phyloP scores from a whole-genome alignment of 2,113 vertebrate genomes.

The Pica pica region DNA sequence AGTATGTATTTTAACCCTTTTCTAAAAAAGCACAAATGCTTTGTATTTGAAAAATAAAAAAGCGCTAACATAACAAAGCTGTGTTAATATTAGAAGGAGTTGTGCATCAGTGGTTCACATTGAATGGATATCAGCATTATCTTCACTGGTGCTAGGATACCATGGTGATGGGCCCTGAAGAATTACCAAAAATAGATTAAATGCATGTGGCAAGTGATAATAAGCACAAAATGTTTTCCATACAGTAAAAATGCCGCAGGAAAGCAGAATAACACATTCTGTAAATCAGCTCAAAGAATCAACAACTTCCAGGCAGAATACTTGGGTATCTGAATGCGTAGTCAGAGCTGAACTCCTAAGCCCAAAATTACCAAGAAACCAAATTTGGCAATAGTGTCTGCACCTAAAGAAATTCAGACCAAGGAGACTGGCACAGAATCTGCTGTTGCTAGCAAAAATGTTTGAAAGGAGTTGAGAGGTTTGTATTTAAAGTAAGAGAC shows the following conservation, averaged over 20 bases:
- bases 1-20: not conserved
- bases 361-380: constrained; percentile 33
- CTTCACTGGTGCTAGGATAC: constrained; percentile 54
- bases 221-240: constrained; percentile 65
- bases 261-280: constrained; percentile 35
- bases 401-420: constrained; percentile 36
- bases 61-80: not conserved
- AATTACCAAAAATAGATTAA: constrained; percentile 67
- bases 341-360: constrained; percentile 11
- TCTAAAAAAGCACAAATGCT: not conserved
- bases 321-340: not conserved
- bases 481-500: constrained; percentile 46
- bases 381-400: constrained; percentile 25
- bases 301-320: not conserved
- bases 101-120: constrained; percentile 4
- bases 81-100: constrained; percentile 38
- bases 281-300: constrained; percentile 31
- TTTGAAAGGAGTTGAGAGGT: constrained; percentile 31
- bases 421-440: constrained; percentile 29
- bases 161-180: constrained; percentile 64
- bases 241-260: constrained; percentile 44
- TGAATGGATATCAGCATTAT: constrained; percentile 51
- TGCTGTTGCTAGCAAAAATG: constrained; percentile 53
- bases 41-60: constrained; percentile 2
- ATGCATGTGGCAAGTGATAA: constrained; percentile 65